Conservation (phyloP, 2,797 vertebrate species). For the Perodicticus potto region DNA sequence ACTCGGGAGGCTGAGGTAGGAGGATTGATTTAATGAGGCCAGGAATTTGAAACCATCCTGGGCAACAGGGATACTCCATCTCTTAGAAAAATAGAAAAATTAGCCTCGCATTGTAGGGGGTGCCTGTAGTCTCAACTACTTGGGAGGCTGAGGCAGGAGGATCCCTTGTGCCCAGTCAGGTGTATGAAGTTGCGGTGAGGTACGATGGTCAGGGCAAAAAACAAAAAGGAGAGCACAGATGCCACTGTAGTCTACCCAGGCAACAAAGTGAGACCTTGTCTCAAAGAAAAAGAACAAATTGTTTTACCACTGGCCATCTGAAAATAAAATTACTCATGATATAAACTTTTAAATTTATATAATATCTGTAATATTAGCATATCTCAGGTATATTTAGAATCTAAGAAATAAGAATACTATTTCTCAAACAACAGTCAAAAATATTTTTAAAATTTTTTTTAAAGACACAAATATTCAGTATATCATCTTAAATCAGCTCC, state of each 20-base stretch:
- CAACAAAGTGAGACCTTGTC: not conserved
- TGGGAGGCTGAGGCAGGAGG: not conserved
- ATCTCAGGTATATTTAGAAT: constrained; percentile 7
- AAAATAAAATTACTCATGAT: not conserved
- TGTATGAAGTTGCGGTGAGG: not conserved
- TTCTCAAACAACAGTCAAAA: not conserved
- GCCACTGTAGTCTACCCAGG: not conserved
- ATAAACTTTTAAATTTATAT: not conserved
- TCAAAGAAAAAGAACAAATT: not conserved
- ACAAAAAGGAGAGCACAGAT: not conserved
- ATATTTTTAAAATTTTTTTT: not conserved
- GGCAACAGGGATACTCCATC: not conserved
- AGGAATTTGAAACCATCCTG: not conserved
- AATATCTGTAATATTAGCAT: not conserved
- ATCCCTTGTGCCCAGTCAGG: not conserved
- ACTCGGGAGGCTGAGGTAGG: not conserved
- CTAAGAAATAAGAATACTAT: not conserved
- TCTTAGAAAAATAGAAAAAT: not conserved
- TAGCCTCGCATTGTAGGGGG: fast-evolving
- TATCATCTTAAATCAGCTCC: not conserved
- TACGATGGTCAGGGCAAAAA: not conserved
- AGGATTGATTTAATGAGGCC: not conserved
- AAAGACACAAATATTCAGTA: not conserved
- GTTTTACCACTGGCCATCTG: not conserved
- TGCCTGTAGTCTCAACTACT: not conserved